Percentiles rank a stretch among this genome's conserved stretches.
phyloP scores from a whole-genome alignment of 2,888 invertebrate genomes.

The Meteorus cinctellus region DNA sequence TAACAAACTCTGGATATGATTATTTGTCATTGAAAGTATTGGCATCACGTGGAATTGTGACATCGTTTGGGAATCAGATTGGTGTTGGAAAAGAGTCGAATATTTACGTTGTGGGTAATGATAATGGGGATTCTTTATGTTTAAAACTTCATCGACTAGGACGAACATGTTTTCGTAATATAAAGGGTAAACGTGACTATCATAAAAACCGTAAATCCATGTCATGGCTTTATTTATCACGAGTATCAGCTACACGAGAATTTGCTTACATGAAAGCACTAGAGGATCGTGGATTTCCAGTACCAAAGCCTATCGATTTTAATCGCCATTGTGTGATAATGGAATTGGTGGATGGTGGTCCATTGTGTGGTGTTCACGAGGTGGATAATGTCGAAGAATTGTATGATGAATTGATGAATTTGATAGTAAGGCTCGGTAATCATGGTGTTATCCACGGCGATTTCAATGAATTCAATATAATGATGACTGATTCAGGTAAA shows the following conservation, averaged over 20 bases:
- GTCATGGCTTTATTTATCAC: constrained; percentile 97
- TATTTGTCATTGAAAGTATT: constrained; percentile 94
- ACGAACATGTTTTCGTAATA: constrained; percentile 95
- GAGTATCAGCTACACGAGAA: constrained; percentile 97
- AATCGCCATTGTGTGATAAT: constrained; percentile 97
- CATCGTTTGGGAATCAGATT: constrained; percentile 97
- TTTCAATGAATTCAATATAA: constrained; percentile 99
- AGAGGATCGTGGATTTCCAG: constrained; percentile 91
- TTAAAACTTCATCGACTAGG: constrained; percentile 96
- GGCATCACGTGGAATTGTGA: constrained; percentile 83
- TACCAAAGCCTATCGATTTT: constrained; percentile 95
- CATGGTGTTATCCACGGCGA: constrained; percentile 99
- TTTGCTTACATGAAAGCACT: constrained; percentile 98
- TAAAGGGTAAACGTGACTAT: constrained; percentile 97
- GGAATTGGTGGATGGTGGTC: constrained; percentile 90
- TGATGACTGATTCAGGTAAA: constrained; percentile 86
- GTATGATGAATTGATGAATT: constrained; percentile 95
- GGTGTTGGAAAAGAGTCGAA: constrained; percentile 99
- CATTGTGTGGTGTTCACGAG: constrained; percentile 81
- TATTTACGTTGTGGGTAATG: constrained; percentile 91
- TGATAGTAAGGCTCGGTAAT: constrained; percentile 92
- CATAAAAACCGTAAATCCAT: constrained; percentile 91
- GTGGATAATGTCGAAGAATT: constrained; percentile 83
- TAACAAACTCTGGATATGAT: constrained; percentile 97
- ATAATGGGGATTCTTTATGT: constrained; percentile 86